Evolutionary conservation across 2,888 invertebrate species (phyloP), one percentile per base, ranked within the genome.

Genomic region (Gari tellinella): DNA sequence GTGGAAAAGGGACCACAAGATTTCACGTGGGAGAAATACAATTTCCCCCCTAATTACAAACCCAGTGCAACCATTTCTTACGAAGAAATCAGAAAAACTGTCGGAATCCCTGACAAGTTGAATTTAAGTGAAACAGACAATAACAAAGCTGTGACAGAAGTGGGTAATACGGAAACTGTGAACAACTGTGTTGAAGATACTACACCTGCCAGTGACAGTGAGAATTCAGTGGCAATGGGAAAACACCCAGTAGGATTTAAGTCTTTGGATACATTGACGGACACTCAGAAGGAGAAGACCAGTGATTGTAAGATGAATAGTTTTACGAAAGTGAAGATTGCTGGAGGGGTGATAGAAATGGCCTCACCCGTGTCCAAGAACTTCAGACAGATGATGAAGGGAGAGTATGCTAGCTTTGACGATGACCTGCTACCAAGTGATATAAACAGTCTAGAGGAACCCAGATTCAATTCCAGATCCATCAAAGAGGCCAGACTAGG

Each of bases 21-120:
- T 8, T 51, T 75, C 23, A 61, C 75, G 15, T 87, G 86, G 86
- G 82, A 86, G 40, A 61, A 72, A 26, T 88, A 84, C 64, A 89
- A 89, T 70, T 88, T 88, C 56, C 88, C 89, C 10, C 75, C 70
- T 7, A 74, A 81, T 53, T 88, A 79, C 56, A 70, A 80, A 25
- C 81, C 83, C 15, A 72, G 48, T 8, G 46, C 61, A 41, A 72
- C 72, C 26, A 51, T 75, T 31, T 31, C 31, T 10, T 31, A 31
- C 10, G 31, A 31, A 10, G 31, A 31, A 10, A 31, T 31, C 4
- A 31, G 31, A 7, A 31, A 31, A 31, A n/a, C n/a, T n/a, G n/a
- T n/a, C n/a, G 31, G 31, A 4, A 31, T 31, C 31, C 31, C 4
- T 31, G 10, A 10, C 31, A 31, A 10, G 4, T 31, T 31, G 31